Percentiles rank a stretch among this genome's conserved stretches.
These are phyloP conservation scores for Rhynchopsitta pachyrhyncha DNA, from an alignment of 2,113 vertebrate species.

Conservation along the genomic window DNA sequence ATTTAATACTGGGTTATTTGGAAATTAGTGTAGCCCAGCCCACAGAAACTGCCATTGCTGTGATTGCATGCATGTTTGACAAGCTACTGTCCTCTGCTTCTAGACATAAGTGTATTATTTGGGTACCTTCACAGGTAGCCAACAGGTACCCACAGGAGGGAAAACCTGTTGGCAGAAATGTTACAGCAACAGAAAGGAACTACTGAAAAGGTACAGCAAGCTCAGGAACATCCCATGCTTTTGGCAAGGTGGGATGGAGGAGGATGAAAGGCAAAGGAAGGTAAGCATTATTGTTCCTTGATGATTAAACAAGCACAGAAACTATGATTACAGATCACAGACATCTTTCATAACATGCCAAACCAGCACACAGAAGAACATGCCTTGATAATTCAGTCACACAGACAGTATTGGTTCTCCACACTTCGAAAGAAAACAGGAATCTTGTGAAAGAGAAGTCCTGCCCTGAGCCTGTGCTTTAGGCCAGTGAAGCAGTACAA, in stretches of 20 bases:
- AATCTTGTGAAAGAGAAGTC: not conserved
- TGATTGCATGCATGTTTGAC: not conserved
- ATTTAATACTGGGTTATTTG: not conserved
- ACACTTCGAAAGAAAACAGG: not conserved
- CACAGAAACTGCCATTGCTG: not conserved
- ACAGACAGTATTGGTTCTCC: not conserved
- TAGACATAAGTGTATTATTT: not conserved
- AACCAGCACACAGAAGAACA: not conserved
- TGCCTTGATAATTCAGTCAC: not conserved
- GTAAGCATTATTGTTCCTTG: not conserved
- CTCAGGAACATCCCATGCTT: not conserved
- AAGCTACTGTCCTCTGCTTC: not conserved
- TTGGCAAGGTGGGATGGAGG: not conserved
- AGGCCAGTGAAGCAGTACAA: not conserved
- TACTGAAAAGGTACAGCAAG: not conserved
- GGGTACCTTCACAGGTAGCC: not conserved
- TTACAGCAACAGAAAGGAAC: not conserved
- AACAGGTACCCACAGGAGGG: not conserved
- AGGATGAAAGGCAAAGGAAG: constrained; percentile 23
- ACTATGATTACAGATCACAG: constrained; percentile 17
- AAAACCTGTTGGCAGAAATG: not conserved
- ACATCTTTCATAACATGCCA: constrained; percentile 7
- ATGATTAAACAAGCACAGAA: constrained; percentile 30
- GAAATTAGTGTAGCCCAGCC: not conserved
- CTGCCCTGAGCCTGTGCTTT: not conserved